phyloP scores from a whole-genome alignment of 1,140 invertebrate genomes.

The Danaus melanippus region DNA sequence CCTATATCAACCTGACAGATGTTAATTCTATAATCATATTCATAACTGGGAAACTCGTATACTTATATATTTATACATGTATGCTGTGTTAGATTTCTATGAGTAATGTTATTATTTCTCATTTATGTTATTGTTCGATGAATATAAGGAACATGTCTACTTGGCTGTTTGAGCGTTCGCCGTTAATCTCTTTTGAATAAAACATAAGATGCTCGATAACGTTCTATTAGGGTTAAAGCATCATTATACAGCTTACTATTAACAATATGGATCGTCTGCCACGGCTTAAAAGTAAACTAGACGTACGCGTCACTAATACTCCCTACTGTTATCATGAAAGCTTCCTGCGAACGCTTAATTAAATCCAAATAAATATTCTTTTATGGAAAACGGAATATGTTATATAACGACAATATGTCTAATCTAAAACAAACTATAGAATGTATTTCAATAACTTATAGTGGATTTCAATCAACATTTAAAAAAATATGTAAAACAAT shows the following conservation, averaged over 20 bases:
- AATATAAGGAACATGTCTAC: constrained; percentile 50
- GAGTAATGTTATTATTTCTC: constrained; percentile 20
- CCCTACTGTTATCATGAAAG: constrained; percentile 8
- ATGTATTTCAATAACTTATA: neutral
- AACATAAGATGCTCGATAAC: constrained; percentile 63
- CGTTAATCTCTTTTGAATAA: constrained; percentile 65
- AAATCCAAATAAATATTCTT: constrained; percentile 52
- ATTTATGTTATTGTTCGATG: constrained; percentile 43
- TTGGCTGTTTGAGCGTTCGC: constrained; percentile 36
- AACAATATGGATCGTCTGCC: constrained; percentile 41
- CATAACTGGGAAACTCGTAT: no score
- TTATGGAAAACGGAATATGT: constrained; percentile 25
- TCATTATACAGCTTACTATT: constrained; percentile 60
- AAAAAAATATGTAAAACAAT: no score
- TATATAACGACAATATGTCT: constrained; percentile 13
- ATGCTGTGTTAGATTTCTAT: no score
- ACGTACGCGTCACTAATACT: constrained; percentile 41
- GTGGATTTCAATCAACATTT: constrained; percentile 2
- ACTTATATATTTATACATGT: no score
- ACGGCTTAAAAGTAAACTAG: constrained; percentile 36
- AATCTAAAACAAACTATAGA: neutral
- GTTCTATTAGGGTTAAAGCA: constrained; percentile 54
- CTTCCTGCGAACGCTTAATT: constrained; percentile 51
- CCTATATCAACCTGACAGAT: no score
- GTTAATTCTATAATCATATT: no score